These are phyloP conservation scores for Hydrolagus affinis DNA, from an alignment of 2,113 vertebrate species.

Conservation along the genomic window DNA sequence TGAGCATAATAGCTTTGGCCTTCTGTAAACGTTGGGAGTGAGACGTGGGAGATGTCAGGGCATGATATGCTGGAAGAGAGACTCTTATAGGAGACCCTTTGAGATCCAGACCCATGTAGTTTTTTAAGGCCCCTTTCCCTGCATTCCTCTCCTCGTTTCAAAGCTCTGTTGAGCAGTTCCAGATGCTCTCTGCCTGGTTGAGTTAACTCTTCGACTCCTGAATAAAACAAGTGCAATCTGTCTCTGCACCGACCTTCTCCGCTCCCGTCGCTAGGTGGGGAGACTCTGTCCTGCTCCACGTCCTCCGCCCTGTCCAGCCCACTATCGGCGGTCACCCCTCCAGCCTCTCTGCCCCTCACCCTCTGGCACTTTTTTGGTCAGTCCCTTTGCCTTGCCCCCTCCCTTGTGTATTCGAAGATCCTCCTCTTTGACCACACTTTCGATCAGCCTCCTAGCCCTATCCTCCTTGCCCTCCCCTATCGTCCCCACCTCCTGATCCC, in stretches of 20 bases:
- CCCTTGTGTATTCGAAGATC: too few relatives aligned
- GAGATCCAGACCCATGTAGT: neutral
- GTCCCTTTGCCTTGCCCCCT: too few relatives aligned
- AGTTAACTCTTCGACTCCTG: neutral
- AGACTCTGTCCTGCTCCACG: neutral
- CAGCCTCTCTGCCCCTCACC: neutral
- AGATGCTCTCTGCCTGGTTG: neutral
- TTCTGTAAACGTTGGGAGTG: too few relatives aligned
- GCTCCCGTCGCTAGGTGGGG: neutral
- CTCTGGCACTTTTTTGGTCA: too few relatives aligned
- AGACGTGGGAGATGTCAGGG: too few relatives aligned
- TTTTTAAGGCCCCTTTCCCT: neutral
- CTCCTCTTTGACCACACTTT: too few relatives aligned
- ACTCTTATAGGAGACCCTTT: too few relatives aligned
- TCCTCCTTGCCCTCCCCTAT: neutral
- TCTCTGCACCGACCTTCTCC: neutral
- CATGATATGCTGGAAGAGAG: too few relatives aligned
- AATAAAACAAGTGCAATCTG: neutral
- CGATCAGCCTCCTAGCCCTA: too few relatives aligned
- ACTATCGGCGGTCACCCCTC: too few relatives aligned
- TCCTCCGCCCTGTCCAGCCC: too few relatives aligned
- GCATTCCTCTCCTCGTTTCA: neutral
- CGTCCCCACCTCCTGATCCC: neutral
- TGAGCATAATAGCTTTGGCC: too few relatives aligned
- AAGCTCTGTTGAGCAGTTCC: neutral